Evolutionary conservation across 2,113 vertebrate species (phyloP).

Genomic region (Nanorana parkeri): DNA sequence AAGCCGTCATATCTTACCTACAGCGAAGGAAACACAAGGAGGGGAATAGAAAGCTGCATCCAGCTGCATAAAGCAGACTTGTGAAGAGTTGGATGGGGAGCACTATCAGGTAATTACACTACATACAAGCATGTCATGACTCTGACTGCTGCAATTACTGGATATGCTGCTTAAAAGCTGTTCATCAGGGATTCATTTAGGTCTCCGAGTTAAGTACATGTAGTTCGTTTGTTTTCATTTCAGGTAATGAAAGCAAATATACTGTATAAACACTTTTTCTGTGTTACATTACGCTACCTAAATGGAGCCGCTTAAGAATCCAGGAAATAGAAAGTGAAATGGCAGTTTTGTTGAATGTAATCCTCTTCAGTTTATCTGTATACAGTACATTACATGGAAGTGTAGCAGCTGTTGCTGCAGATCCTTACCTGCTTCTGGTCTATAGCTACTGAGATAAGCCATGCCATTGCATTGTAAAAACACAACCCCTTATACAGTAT

Average conservation of each 20-base stretch:
- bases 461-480: no score
- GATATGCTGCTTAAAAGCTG: conserved; percentile 18
- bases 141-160: conserved; percentile 36
- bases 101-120: conserved; percentile 48
- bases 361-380: no score
- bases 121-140: conserved; percentile 50
- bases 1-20: conserved; percentile 11
- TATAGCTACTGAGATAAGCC: no score
- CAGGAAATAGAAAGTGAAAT: no score
- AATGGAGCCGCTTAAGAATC: no score
- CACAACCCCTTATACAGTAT: no score
- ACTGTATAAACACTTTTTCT: conserved; percentile 5
- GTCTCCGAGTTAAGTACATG: conserved; percentile 34
- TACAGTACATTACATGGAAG: no score
- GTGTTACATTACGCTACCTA: background rate
- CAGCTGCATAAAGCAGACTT: conserved; percentile 35
- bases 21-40: conserved; percentile 35
- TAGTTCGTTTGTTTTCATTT: conserved; percentile 31
- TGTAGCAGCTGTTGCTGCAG: no score
- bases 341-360: background rate
- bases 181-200: conserved; percentile 44
- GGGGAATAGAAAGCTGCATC: conserved; percentile 10
- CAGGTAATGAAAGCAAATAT: background rate
- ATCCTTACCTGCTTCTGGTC: no score
- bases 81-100: conserved; percentile 39